These are phyloP conservation scores for Monopterus albus DNA, from an alignment of 2,113 vertebrate genomes.

Conservation along the genomic window DNA sequence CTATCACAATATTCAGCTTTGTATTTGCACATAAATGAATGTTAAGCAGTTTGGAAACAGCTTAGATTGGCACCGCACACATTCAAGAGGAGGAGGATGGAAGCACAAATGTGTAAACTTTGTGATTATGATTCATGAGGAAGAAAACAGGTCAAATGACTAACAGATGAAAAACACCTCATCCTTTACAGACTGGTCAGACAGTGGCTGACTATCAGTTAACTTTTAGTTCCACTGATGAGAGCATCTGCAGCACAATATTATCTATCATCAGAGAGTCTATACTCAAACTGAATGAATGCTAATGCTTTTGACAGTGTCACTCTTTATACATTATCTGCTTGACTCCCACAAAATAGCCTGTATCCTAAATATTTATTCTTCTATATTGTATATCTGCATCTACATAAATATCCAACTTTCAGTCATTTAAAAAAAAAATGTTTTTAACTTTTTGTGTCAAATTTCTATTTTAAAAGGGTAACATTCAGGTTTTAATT, in stretches of 20 bases:
- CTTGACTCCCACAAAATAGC: conserved; percentile 49
- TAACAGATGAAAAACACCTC: conserved; percentile 47
- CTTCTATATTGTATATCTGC: conserved; percentile 63
- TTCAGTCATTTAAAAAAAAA: conserved; percentile 37
- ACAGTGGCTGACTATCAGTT: conserved; percentile 9
- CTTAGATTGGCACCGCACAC: conserved; percentile 36
- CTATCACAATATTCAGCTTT: conserved; percentile 70
- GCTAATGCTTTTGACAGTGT: conserved; percentile 57
- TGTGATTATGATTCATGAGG: conserved; percentile 26
- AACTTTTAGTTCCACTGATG: conserved; percentile 40
- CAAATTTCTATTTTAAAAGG: conserved; percentile 59
- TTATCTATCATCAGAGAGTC: conserved; percentile 44
- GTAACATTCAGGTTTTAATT: conserved; percentile 66
- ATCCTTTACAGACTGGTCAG: conserved; percentile 48
- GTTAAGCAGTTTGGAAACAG: conserved; percentile 56
- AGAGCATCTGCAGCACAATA: conserved; percentile 62
- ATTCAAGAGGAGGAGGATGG: conserved; percentile 22
- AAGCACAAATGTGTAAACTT: conserved; percentile 51
- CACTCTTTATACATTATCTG: conserved; percentile 59
- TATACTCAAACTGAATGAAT: conserved; percentile 62
- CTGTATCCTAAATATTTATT: conserved; percentile 62
- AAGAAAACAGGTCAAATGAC: conserved; percentile 44
- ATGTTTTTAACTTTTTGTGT: conserved; percentile 62
- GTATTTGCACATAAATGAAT: conserved; percentile 72
- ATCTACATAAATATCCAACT: conserved; percentile 52